Percentiles rank a stretch among this genome's conserved stretches.
Conservation (phyloP, 2,113 vertebrate genomes). For the Irena cyanogastra region DNA sequence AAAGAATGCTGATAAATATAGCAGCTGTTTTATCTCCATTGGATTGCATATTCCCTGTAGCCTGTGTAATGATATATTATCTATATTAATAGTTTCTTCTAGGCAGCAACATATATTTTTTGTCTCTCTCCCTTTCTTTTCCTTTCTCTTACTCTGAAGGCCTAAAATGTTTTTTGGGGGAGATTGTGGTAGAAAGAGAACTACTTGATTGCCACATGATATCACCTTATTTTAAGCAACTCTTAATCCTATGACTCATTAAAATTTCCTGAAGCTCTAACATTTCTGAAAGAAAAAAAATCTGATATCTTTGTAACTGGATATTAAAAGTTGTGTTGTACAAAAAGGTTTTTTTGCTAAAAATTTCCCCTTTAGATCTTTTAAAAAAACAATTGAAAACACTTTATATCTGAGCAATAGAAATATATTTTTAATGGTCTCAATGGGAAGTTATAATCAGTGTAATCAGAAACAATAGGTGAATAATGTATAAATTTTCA, state of each 20-base stretch:
- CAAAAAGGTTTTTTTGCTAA: background rate
- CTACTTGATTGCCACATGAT: background rate
- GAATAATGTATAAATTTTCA: background rate
- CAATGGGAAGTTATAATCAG: background rate
- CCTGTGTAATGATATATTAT: background rate
- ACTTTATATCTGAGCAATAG: background rate
- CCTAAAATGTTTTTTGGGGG: background rate
- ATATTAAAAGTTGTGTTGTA: background rate
- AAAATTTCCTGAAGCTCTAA: background rate
- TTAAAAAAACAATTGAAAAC: background rate
- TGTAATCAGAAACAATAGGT: background rate
- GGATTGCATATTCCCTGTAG: background rate
- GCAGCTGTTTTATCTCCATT: constrained; percentile 16
- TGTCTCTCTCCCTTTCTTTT: background rate
- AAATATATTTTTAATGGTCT: background rate
- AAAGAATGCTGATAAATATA: constrained; percentile 41
- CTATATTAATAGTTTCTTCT: background rate
- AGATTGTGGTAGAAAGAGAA: background rate
- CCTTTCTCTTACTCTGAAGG: background rate
- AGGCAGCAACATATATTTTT: background rate
- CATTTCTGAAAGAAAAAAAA: constrained; percentile 3
- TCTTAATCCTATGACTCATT: constrained; percentile 7
- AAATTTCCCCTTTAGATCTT: background rate
- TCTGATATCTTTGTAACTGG: background rate
- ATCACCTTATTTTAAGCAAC: background rate